A percentile compares a stretch with the other conserved stretches of the same genome.
These are phyloP conservation scores for Polydrusus cervinus DNA, from an alignment of 2,888 invertebrate species.

Conservation along the genomic window DNA sequence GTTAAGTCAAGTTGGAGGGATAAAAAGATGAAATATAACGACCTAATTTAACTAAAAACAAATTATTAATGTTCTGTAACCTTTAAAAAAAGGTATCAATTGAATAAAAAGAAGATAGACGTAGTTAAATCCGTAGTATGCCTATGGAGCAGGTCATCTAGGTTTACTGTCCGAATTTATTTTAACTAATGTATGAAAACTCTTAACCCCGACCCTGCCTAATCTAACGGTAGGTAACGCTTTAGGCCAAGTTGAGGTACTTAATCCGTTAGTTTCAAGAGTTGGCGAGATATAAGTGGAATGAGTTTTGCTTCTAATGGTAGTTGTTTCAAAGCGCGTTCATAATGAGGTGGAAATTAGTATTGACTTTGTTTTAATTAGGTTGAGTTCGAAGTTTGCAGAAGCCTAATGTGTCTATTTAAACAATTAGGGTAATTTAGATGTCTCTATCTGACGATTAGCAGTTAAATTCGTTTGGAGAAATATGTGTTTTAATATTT, in stretches of 20 bases:
- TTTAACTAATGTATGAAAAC: no score
- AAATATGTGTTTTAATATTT: neutral
- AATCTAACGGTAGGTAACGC: slow-evolving; percentile 19
- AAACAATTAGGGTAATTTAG: slow-evolving; percentile 50
- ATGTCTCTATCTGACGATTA: slow-evolving; percentile 36
- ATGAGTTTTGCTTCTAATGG: slow-evolving; percentile 51
- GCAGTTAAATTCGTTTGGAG: slow-evolving; percentile 27
- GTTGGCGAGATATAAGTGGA: slow-evolving; percentile 51
- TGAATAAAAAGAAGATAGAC: no score
- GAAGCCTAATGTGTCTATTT: slow-evolving; percentile 52
- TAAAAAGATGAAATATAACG: no score
- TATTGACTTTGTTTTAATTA: slow-evolving; percentile 56
- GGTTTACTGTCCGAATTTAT: no score
- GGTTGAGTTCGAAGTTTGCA: slow-evolving; percentile 46
- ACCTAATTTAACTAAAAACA: no score
- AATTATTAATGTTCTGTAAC: no score
- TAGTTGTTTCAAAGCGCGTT: slow-evolving; percentile 47
- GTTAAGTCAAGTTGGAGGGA: no score
- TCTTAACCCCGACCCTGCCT: slow-evolving; percentile 8
- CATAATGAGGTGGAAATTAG: slow-evolving; percentile 55
- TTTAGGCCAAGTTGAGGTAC: slow-evolving; percentile 33
- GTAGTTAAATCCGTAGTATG: no score
- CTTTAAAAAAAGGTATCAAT: no score
- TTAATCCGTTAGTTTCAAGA: slow-evolving; percentile 45
- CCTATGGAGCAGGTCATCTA: no score